Percentiles rank a stretch among this genome's conserved stretches.
phyloP scores from a whole-genome alignment of 64 coral and sea anemone genomes.

The Montipora cactus region DNA sequence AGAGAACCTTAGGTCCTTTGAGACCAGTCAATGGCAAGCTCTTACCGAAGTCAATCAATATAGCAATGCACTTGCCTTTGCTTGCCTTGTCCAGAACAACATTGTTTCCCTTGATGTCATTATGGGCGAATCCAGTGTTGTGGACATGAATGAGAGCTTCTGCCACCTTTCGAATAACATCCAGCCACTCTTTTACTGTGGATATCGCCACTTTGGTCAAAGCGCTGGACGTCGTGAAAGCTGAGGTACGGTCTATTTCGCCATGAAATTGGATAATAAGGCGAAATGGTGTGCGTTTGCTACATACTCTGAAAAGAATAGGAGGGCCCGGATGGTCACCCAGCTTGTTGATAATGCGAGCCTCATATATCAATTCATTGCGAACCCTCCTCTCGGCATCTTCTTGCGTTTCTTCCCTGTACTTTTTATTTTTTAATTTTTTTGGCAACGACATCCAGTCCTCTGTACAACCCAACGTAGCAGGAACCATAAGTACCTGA shows the following conservation, averaged over 20 bases:
- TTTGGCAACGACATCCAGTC: slow-evolving; percentile 10
- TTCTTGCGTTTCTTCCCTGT: background rate
- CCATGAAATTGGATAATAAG: slow-evolving; percentile 56
- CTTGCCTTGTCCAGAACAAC: slow-evolving; percentile 19
- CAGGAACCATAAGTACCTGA: slow-evolving; percentile 27
- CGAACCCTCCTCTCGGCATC: background rate
- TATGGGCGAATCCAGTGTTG: background rate
- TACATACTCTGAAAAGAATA: slow-evolving; percentile 60
- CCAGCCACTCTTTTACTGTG: background rate
- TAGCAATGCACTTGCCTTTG: background rate
- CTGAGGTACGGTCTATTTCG: slow-evolving; percentile 8
- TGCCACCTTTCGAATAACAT: background rate
- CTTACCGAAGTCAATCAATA: slow-evolving; percentile 46
- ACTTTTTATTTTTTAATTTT: background rate
- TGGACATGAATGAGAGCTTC: background rate
- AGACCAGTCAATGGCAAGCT: background rate
- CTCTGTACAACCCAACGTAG: slow-evolving; percentile 20
- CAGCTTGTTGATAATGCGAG: slow-evolving; percentile 15
- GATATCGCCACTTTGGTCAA: background rate
- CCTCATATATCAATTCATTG: slow-evolving; percentile 41
- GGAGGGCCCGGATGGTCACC: slow-evolving; percentile 28
- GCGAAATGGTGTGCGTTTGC: background rate
- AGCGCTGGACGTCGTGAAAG: background rate
- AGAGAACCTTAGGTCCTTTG: slow-evolving; percentile 6
- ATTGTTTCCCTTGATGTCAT: slow-evolving; percentile 23